phyloP scores from a whole-genome alignment of 2,888 invertebrate genomes.

The Octodonta nipae region DNA sequence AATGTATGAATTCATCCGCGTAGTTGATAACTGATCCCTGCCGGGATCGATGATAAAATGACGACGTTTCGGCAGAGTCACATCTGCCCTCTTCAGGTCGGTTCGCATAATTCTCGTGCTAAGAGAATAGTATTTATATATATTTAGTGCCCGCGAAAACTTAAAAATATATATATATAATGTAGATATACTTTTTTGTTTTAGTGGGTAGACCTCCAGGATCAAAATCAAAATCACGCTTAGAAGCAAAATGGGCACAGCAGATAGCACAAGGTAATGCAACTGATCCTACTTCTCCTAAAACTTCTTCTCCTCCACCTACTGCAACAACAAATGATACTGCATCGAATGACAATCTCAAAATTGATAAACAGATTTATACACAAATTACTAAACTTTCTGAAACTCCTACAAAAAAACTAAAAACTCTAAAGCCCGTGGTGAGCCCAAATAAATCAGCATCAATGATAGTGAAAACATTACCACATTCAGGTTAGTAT shows the following conservation, averaged over 20 bases:
- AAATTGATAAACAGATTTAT: neutral
- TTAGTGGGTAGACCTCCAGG: conserved; percentile 38
- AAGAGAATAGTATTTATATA: too few relatives aligned
- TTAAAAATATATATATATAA: too few relatives aligned
- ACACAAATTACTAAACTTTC: neutral
- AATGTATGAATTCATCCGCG: too few relatives aligned
- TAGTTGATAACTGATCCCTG: too few relatives aligned
- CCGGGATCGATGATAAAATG: too few relatives aligned
- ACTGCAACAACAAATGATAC: conserved; percentile 13
- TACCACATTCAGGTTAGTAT: too few relatives aligned
- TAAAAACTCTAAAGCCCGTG: conserved; percentile 21
- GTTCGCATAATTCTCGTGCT: too few relatives aligned
- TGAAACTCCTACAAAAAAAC: conserved; percentile 15
- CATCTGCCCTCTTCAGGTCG: too few relatives aligned
- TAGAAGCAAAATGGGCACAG: conserved; percentile 30
- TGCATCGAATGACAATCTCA: conserved; percentile 12
- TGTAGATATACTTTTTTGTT: neutral
- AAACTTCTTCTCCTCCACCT: conserved; percentile 6
- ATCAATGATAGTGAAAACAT: too few relatives aligned
- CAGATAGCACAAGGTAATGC: conserved; percentile 31
- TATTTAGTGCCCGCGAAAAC: too few relatives aligned
- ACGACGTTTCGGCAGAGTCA: too few relatives aligned
- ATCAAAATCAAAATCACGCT: conserved; percentile 2
- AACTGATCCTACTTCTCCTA: conserved; percentile 4
- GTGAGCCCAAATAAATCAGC: too few relatives aligned